Percentiles rank a stretch among this genome's conserved stretches.
phyloP scores from a whole-genome alignment of 2,113 vertebrate species.

The Tachysurus vachellii region DNA sequence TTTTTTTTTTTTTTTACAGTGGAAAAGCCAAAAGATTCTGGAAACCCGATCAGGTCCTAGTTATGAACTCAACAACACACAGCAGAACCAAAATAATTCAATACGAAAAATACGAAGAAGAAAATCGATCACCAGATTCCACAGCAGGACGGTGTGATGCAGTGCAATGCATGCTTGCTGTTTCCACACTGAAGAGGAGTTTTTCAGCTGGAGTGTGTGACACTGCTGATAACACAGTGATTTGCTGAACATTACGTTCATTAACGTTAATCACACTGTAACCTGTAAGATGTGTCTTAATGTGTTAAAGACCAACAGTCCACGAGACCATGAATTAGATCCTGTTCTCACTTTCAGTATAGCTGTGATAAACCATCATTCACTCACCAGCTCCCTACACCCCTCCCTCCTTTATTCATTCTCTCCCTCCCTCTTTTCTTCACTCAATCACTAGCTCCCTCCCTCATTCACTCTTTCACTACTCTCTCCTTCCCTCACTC shows the following conservation, averaged over 20 bases:
- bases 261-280: neutral
- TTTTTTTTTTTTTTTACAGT: neutral
- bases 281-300: neutral
- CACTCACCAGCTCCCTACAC: no score
- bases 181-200: neutral
- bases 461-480: no score
- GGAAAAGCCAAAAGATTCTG: neutral
- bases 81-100: neutral
- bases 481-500: no score
- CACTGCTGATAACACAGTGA: neutral
- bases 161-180: neutral
- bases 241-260: neutral
- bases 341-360: neutral
- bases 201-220: neutral
- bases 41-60: neutral
- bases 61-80: neutral
- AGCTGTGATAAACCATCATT: neutral
- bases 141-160: neutral
- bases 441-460: no score
- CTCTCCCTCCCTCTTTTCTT: no score
- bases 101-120: neutral
- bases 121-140: neutral
- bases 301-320: neutral
- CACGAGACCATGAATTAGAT: no score
- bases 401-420: no score